Evolutionary conservation across 2,888 invertebrate species (phyloP).

Genomic region (Adela reaumurella): DNA sequence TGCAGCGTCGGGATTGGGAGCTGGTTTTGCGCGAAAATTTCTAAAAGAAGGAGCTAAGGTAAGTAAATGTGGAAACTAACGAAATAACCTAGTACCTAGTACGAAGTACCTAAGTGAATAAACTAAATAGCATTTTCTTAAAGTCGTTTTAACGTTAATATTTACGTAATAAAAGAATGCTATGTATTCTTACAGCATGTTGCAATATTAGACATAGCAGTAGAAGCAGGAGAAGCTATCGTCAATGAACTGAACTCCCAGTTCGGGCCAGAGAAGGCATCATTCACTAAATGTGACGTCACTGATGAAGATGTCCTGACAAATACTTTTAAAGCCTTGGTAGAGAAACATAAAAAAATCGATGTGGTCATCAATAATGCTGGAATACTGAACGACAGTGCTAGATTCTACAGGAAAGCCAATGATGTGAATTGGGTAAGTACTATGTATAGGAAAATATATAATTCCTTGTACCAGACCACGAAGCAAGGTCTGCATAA

Average conservation of each 20-base stretch:
- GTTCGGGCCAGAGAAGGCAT: constrained; percentile 2
- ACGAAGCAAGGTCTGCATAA: too few relatives aligned
- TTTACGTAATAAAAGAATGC: too few relatives aligned
- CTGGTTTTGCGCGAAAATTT: constrained; percentile 1
- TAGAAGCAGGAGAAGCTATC: constrained; percentile 5
- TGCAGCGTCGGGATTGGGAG: constrained; percentile 5
- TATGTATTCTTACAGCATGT: constrained; percentile 1
- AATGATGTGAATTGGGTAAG: constrained; percentile 25
- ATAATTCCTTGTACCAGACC: too few relatives aligned
- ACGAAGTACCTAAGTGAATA: too few relatives aligned
- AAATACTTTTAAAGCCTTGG: constrained; percentile 4
- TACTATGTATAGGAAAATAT: not conserved
- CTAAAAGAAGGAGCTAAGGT: constrained; percentile 5
- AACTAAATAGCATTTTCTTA: too few relatives aligned
- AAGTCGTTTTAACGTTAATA: too few relatives aligned
- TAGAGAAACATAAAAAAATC: constrained; percentile 16
- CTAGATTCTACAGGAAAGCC: constrained; percentile 20
- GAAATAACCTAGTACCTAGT: too few relatives aligned
- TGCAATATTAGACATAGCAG: constrained; percentile 4
- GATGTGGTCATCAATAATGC: constrained; percentile 30
- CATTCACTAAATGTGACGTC: constrained; percentile 7
- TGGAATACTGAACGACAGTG: constrained; percentile 24
- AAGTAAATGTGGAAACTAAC: too few relatives aligned
- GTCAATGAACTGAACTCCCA: constrained; percentile 3
- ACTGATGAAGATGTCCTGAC: constrained; percentile 4